Conservation (phyloP, 2,888 invertebrate species). For the Nomada flava region DNA sequence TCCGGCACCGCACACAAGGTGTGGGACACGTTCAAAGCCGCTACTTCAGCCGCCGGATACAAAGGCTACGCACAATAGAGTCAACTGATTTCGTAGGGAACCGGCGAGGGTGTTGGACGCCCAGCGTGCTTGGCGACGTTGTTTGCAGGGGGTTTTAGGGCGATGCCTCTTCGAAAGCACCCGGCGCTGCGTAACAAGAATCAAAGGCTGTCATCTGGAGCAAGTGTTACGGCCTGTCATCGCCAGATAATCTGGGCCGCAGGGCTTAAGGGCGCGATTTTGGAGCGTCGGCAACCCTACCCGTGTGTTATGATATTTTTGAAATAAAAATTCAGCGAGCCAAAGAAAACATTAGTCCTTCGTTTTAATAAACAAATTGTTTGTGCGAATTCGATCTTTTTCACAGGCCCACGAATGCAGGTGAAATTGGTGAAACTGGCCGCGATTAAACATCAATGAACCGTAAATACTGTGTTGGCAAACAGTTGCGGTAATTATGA, state of each 20-base stretch:
- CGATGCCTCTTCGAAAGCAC: slow-evolving; percentile 58
- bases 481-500: slow-evolving; percentile 37
- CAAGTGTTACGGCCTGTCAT: slow-evolving; percentile 75
- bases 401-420: no score
- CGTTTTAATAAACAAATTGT: no score
- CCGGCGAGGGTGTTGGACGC: slow-evolving; percentile 46
- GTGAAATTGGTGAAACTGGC: neutral
- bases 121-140: slow-evolving; percentile 35
- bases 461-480: neutral
- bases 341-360: no score
- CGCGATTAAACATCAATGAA: neutral
- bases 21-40: slow-evolving; percentile 66
- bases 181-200: slow-evolving; percentile 57
- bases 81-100: slow-evolving; percentile 56
- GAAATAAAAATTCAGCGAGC: neutral
- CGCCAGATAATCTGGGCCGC: slow-evolving; percentile 64
- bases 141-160: slow-evolving; percentile 59
- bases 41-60: slow-evolving; percentile 60
- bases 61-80: slow-evolving; percentile 70
- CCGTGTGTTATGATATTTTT: no score
- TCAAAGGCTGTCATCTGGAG: slow-evolving; percentile 74
- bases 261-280: slow-evolving; percentile 32
- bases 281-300: neutral
- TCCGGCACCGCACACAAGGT: slow-evolving; percentile 53
- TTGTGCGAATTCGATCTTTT: no score